Evolutionary conservation across 1,140 invertebrate species (phyloP).

Genomic region (Pemphigus obesinymphae): DNA sequence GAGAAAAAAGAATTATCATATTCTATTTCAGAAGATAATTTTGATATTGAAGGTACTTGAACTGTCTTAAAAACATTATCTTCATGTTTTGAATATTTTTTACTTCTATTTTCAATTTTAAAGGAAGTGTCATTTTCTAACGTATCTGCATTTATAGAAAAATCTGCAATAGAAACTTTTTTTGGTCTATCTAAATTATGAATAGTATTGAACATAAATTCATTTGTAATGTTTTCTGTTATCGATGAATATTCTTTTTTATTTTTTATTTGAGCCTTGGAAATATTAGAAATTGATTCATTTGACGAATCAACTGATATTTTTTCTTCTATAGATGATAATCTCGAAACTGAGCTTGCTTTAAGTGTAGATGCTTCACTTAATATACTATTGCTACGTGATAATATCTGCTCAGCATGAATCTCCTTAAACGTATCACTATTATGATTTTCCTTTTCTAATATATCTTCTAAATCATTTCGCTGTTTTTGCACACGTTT

Average conservation of each 20-base stretch:
- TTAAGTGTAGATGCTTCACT: neutral
- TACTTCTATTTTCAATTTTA: neutral
- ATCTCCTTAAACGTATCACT: neutral
- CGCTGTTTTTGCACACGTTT: slow-evolving; percentile 63
- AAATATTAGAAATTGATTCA: neutral
- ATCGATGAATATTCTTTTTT: neutral
- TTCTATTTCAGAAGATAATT: slow-evolving; percentile 1
- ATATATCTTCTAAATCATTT: slow-evolving; percentile 64
- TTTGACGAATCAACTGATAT: neutral
- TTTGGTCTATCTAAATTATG: neutral
- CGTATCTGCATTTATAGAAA: neutral
- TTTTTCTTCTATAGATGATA: slow-evolving; percentile 9
- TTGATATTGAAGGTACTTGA: neutral
- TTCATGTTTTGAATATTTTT: slow-evolving; percentile 3
- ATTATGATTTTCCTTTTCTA: slow-evolving; percentile 58
- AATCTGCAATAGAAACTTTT: neutral
- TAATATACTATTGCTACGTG: neutral
- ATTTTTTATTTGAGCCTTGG: neutral
- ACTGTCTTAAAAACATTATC: neutral
- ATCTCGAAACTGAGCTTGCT: neutral
- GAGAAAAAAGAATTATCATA: neutral
- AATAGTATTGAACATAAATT: neutral
- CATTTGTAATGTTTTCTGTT: neutral
- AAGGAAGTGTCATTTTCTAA: neutral
- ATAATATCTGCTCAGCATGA: neutral